Base-by-base conservation (phyloP, 2,888 invertebrate species). In the Sicus ferrugineus region DNA sequence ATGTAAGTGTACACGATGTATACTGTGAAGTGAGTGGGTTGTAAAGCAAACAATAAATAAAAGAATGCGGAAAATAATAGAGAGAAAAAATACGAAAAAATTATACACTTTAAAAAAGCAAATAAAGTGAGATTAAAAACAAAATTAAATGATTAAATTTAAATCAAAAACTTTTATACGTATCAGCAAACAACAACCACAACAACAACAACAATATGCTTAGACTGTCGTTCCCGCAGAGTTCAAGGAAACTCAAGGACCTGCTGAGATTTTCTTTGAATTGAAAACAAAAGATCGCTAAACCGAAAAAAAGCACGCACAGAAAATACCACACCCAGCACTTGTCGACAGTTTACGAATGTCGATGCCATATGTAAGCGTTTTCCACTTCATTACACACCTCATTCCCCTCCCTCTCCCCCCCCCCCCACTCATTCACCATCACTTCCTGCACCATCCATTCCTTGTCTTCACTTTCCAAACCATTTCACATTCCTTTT, bases 401-500 rank as follows among this genome's bases (percentile, higher is more conserved):
- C 42, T n/a, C 3, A 14, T 42, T 16, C n/a, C 34, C 42, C 1
- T 42, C 42, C 11, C 42, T 42, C 5, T 42, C 42, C 0, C n/a
- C 3, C 30, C 1, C 56, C 21, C 52, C 23, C 16, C 21, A 19
- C 14, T 11, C 6, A 3, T 21, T 21, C 52, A 4, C 52, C 19
- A 21, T 11, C 14, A 16, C 16, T 28, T 56, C 14, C 56, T n/a
- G 11, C 52, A 5, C 14, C 19, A 9, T 11, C n/a, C 19, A n/a
- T 16, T 52, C 21, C 19, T 23, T 21, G 11, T 52, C 7, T 11
- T 6, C 21, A 16, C 23, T 64, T 70, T 72, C 73, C 69, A 71
- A 73, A 72, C 68, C 70, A 74, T 75, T 74, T 73, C 73, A 75
- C 72, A 74, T 72, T n/a, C 38, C 42, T 72, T 75, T 75, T 74